These are phyloP conservation scores for Anastrepha obliqua DNA, from an alignment of 1,140 invertebrate genomes.

Conservation along the genomic window DNA sequence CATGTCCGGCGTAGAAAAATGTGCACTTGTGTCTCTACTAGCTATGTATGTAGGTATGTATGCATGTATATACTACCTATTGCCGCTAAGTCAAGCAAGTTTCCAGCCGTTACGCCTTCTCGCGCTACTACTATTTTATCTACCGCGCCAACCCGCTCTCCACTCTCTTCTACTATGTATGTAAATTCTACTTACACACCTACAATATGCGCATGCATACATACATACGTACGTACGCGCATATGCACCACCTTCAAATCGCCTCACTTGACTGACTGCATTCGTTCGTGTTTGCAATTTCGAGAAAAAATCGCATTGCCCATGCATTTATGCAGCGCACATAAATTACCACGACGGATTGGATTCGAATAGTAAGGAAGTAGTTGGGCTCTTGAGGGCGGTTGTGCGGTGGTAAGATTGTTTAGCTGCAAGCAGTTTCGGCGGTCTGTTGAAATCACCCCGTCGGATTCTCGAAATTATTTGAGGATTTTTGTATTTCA, in stretches of 20 bases:
- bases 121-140: background rate
- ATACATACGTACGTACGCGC: background rate
- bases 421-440: conserved; percentile 3
- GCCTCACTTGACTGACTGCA: conserved; percentile 44
- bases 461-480: background rate
- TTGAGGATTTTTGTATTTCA: conserved; percentile 32
- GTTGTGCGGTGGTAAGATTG: background rate
- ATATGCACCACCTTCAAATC: conserved; percentile 5
- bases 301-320: conserved; percentile 5
- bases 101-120: background rate
- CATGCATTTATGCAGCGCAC: conserved; percentile 1
- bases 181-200: background rate
- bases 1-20: background rate
- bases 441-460: conserved; percentile 21
- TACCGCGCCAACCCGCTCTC: background rate
- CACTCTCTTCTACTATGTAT: background rate
- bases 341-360: background rate
- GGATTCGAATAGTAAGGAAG: background rate
- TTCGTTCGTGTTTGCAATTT: conserved; percentile 34
- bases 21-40: background rate
- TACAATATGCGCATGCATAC: background rate
- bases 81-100: background rate
- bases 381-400: background rate
- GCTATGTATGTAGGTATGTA: too few species aligned
- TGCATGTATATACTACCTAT: background rate